Percentiles rank a stretch among this genome's conserved stretches.
phyloP scores from a whole-genome alignment of 1,140 invertebrate species.

The Brachionus sp. region DNA sequence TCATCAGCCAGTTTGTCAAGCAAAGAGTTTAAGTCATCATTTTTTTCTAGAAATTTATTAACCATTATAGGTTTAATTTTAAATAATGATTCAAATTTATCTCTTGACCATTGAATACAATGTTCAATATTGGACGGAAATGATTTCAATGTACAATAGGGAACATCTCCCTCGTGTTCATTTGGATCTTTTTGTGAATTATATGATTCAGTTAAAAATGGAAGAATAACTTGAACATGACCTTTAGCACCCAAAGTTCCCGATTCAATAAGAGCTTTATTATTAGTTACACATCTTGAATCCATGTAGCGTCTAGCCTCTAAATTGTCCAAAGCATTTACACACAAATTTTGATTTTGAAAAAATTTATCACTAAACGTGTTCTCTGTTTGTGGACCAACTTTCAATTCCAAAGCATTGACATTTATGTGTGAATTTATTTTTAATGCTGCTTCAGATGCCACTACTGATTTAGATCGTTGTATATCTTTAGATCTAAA shows the following conservation, averaged over 20 bases:
- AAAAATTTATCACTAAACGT: constrained; percentile 47
- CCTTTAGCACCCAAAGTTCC: constrained; percentile 48
- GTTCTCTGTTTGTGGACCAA: constrained; percentile 28
- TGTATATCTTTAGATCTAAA: constrained; percentile 49
- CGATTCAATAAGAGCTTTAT: constrained; percentile 47
- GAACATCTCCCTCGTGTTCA: constrained; percentile 53
- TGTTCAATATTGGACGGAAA: constrained; percentile 59
- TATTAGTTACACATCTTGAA: constrained; percentile 45
- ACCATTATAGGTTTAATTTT: constrained; percentile 55
- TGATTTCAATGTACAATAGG: constrained; percentile 60
- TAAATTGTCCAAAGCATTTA: constrained; percentile 48
- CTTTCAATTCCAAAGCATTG: constrained; percentile 18
- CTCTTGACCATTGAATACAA: constrained; percentile 59
- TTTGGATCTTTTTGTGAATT: constrained; percentile 54
- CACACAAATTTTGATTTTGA: constrained; percentile 45
- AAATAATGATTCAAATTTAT: constrained; percentile 60
- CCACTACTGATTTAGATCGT: constrained; percentile 59
- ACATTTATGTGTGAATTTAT: constrained; percentile 54
- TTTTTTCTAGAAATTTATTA: constrained; percentile 56
- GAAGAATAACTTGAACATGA: constrained; percentile 49
- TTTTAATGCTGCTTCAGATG: constrained; percentile 53
- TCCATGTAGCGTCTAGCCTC: constrained; percentile 48
- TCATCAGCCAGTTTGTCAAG: constrained; percentile 51
- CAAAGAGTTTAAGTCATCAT: constrained; percentile 49
- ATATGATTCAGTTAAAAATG: constrained; percentile 46